Conservation (phyloP, 2,113 vertebrate genomes). For the Entelurus aequoreus region DNA sequence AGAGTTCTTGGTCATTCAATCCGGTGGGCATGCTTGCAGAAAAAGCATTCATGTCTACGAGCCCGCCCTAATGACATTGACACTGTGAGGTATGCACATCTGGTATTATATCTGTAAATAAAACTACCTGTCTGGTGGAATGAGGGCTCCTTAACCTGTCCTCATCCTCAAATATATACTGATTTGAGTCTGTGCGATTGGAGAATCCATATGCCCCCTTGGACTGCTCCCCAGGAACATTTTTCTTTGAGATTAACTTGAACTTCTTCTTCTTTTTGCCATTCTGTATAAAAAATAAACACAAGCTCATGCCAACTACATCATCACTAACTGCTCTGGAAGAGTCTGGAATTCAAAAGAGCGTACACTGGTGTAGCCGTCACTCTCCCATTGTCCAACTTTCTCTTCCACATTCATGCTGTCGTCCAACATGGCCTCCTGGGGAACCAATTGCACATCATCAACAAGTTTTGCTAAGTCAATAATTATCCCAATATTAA, state of each 20-base stretch:
- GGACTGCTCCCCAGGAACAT: background rate
- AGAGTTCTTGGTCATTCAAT: background rate
- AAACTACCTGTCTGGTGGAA: conserved; percentile 16
- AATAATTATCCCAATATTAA: background rate
- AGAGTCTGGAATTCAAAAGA: background rate
- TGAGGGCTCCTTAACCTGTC: conserved; percentile 9
- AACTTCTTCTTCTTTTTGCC: conserved; percentile 35
- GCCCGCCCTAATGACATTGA: background rate
- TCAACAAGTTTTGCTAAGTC: background rate
- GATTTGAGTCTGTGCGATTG: conserved; percentile 18
- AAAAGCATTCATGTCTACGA: too few relatives aligned
- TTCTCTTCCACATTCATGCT: conserved; percentile 18
- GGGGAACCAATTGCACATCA: background rate
- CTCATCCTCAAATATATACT: conserved; percentile 13
- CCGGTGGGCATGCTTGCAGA: background rate
- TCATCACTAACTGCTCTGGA: too few relatives aligned
- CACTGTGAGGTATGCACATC: background rate
- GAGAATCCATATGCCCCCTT: conserved; percentile 37
- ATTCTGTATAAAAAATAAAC: conserved; percentile 28
- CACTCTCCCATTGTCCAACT: conserved; percentile 2
- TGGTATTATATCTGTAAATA: background rate
- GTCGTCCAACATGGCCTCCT: conserved; percentile 30
- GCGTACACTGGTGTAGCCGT: background rate
- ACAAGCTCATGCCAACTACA: background rate
- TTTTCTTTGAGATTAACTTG: conserved; percentile 19